These are phyloP conservation scores for Araneus ventricosus DNA, from an alignment of 1,140 invertebrate genomes.

Conservation along the genomic window DNA sequence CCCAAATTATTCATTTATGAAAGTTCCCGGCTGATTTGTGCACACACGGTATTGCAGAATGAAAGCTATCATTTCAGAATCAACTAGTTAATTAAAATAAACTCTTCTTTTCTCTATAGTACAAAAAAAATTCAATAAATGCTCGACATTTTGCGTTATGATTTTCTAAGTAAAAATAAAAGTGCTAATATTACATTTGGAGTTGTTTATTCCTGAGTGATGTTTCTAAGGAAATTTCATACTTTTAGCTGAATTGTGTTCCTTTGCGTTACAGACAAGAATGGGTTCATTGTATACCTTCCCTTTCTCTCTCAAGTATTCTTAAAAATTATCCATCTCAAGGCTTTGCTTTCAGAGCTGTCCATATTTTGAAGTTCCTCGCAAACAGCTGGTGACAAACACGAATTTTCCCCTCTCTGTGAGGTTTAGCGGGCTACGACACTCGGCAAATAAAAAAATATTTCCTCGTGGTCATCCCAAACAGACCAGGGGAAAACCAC, in stretches of 20 bases:
- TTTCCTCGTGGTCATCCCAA: constrained; percentile 54
- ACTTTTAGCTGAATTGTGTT: neutral
- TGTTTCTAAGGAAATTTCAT: neutral
- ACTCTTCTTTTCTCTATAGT: too few relatives aligned
- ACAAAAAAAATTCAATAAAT: too few relatives aligned
- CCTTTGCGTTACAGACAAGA: neutral
- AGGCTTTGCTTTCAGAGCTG: neutral
- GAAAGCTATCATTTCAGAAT: too few relatives aligned
- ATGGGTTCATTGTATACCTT: neutral
- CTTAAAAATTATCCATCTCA: constrained; percentile 31
- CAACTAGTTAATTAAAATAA: too few relatives aligned
- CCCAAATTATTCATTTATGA: too few relatives aligned
- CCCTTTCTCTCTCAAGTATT: neutral
- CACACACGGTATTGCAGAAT: too few relatives aligned
- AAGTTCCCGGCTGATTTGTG: too few relatives aligned
- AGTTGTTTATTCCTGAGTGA: neutral
- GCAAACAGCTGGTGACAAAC: neutral
- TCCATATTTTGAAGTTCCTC: constrained; percentile 10
- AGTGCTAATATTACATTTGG: neutral
- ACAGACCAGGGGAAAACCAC: constrained; percentile 5
- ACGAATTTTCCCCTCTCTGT: constrained; percentile 28
- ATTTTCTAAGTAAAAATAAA: neutral
- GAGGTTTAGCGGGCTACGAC: neutral
- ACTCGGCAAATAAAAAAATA: constrained; percentile 46
- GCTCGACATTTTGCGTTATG: too few relatives aligned